Percentiles rank a stretch among this genome's conserved stretches.
Evolutionary conservation across 2,888 invertebrate genomes (phyloP).

Genomic region (Corbicula japonica): DNA sequence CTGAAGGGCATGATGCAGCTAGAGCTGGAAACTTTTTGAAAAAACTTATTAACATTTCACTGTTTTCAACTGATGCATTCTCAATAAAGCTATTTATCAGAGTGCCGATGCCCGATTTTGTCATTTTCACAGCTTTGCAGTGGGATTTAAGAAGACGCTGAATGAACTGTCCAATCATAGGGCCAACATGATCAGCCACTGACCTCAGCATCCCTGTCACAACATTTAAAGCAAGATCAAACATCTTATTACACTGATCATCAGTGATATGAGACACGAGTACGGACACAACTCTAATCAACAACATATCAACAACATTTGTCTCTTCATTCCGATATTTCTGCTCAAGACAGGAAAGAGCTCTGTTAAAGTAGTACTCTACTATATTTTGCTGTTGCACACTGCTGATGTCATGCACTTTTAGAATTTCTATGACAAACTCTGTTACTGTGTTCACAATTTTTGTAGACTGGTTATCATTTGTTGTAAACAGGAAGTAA

Average conservation of each 20-base stretch:
- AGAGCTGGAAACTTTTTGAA: slow-evolving; percentile 51
- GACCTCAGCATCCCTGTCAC: neutral
- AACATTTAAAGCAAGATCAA: slow-evolving; percentile 23
- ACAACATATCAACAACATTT: neutral
- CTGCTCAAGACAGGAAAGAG: slow-evolving; percentile 6
- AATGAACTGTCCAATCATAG: neutral
- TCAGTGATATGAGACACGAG: slow-evolving; percentile 13
- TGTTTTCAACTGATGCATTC: neutral
- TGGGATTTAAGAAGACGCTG: slow-evolving; percentile 7
- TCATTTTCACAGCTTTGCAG: slow-evolving; percentile 11
- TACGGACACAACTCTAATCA: neutral
- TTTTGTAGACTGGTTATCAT: slow-evolving; percentile 12
- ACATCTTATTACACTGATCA: slow-evolving; percentile 21
- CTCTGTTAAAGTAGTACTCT: slow-evolving; percentile 24
- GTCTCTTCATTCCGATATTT: neutral
- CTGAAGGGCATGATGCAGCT: slow-evolving; percentile 35
- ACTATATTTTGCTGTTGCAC: neutral
- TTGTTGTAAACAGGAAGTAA: slow-evolving; percentile 20
- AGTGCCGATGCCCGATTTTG: slow-evolving; percentile 20
- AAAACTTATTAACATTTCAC: slow-evolving; percentile 31
- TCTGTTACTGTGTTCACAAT: slow-evolving; percentile 33
- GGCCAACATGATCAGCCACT: neutral
- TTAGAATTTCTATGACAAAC: slow-evolving; percentile 21
- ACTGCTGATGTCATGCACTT: neutral
- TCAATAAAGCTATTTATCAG: slow-evolving; percentile 36